phyloP scores from a whole-genome alignment of 2,113 vertebrate species.

The Ailurus styani region DNA sequence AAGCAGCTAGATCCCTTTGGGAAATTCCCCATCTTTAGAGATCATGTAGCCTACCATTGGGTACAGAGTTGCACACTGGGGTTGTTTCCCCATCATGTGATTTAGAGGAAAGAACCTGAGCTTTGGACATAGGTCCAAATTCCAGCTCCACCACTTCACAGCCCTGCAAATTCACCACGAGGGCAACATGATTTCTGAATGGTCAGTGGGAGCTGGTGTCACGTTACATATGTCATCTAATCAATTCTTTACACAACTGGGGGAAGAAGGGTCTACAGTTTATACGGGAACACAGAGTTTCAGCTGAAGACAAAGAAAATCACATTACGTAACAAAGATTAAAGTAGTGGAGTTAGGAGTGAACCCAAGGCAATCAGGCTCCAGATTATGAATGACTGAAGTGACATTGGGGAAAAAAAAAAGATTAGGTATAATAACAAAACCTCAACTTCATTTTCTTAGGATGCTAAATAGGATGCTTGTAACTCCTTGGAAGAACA shows the following conservation, averaged over 20 bases:
- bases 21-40: conserved; percentile 29
- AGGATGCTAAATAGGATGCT: neutral
- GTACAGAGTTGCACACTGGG: neutral
- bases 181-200: neutral
- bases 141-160: neutral
- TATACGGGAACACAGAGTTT: neutral
- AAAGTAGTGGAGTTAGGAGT: neutral
- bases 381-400: neutral
- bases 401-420: neutral
- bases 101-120: conserved; percentile 40
- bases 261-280: neutral
- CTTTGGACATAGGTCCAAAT: conserved; percentile 21
- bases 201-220: neutral
- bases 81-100: conserved; percentile 37
- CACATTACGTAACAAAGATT: neutral
- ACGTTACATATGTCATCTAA: neutral
- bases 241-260: neutral
- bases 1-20: neutral
- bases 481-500: neutral
- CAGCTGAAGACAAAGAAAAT: neutral
- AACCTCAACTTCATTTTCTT: neutral
- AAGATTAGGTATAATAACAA: neutral
- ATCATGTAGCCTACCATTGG: neutral
- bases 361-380: neutral
- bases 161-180: neutral